Evolutionary conservation across 2,113 vertebrate genomes (phyloP), one percentile per base, ranked within the genome.

Genomic region (Oreochromis spilurus): DNA sequence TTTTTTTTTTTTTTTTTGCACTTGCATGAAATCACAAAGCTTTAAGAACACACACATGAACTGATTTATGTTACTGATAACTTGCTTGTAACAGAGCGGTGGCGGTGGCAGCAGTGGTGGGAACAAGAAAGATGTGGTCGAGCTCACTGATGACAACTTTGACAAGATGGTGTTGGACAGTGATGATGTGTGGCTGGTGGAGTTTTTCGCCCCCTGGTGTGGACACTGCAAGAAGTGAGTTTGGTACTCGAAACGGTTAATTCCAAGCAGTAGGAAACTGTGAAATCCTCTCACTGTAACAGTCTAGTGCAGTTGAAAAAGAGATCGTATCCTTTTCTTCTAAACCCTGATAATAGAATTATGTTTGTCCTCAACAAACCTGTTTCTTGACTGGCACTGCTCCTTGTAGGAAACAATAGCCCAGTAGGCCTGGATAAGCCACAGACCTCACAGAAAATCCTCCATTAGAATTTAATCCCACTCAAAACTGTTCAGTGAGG

Each of bases 131-230:
- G 98, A 98, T 4, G 97, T 99, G 58, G 95, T 98, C 21, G 98
- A 99, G 87, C 96, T 99, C 90, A 99, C 97, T 0, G 98, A 99
- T 2, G 98, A 98, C 95, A 99, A 92, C 96, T 99, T 99, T 80
- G 97, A 99, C 90, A 96, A 96, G 90, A 92, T 96, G 4, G 97
- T 99, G 83, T 89, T 98, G 54, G 95, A 96, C 4, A 93, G 98
- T 4, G 96, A 97, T 0, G 97, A 97, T 0, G 95, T 98, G 40
- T 99, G 99, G 99, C 43, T 99, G 97, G 98, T 99, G 87, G 99
- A 99, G 91, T 99, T 99, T 67, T 99, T 98, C 31, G 98, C 99
- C 34, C 99, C 99, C 1, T 99, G 99, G 98, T 99, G 99, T 96
- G 99, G 98, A 90, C 99, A 99, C 94, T 99, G 99, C 96, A 99